Percentiles rank a stretch among this genome's conserved stretches.
phyloP scores from a whole-genome alignment of 2,888 invertebrate genomes.

The Cheilosia vulpina region DNA sequence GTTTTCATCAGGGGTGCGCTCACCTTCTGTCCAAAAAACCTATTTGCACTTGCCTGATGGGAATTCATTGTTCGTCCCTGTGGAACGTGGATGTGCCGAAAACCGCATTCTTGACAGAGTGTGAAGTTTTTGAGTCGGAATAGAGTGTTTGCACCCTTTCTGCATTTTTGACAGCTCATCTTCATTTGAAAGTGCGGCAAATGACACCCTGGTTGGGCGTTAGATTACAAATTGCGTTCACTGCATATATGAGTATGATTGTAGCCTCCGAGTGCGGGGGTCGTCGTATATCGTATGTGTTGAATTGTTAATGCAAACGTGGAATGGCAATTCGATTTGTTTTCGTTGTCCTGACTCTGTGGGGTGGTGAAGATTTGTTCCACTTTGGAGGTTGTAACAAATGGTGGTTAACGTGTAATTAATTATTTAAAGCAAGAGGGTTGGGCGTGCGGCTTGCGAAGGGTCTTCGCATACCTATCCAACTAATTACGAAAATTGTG shows the following conservation, averaged over 20 bases:
- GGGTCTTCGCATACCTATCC: background rate
- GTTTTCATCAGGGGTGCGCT: slow-evolving; percentile 6
- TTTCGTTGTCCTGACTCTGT: background rate
- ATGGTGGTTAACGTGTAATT: slow-evolving; percentile 42
- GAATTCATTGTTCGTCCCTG: slow-evolving; percentile 24
- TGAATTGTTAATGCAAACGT: slow-evolving; percentile 12
- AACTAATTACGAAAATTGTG: slow-evolving; percentile 36
- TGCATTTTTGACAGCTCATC: slow-evolving; percentile 9
- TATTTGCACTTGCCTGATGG: slow-evolving; percentile 3
- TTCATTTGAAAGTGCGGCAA: slow-evolving; percentile 6
- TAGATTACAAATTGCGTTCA: slow-evolving; percentile 5
- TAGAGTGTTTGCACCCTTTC: background rate
- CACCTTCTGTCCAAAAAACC: background rate
- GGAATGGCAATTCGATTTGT: slow-evolving; percentile 45
- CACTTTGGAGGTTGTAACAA: background rate
- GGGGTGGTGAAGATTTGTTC: slow-evolving; percentile 16
- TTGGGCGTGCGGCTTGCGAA: slow-evolving; percentile 27
- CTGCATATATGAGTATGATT: background rate
- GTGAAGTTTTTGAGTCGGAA: slow-evolving; percentile 1
- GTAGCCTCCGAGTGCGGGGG: background rate
- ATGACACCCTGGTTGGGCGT: slow-evolving; percentile 6
- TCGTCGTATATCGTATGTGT: background rate
- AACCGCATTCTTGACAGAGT: slow-evolving; percentile 14
- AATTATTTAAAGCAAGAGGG: slow-evolving; percentile 56
- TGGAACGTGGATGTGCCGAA: slow-evolving; percentile 14